Base-by-base conservation (phyloP, 2,113 vertebrate species). In the Silurus glanis region DNA sequence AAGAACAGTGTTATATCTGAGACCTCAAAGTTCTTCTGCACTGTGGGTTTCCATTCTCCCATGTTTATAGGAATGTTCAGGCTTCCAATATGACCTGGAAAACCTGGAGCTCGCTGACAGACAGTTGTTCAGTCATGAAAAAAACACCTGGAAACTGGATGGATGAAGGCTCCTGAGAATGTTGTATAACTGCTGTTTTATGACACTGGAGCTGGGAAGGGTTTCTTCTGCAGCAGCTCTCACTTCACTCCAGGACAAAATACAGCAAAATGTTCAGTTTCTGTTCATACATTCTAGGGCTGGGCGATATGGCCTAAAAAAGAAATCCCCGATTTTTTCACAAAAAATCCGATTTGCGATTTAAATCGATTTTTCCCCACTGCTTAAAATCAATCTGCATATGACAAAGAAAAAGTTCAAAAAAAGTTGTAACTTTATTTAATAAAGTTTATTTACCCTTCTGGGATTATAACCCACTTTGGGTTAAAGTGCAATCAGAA, bases 1-100 rank as follows among this genome's bases (percentile, higher is more conserved):
- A 96, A 94, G 91, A 72, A 51, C 58, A 12, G 21, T n/a, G 9
- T 82, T 64, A 64, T n/a, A n/a, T 64, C 25, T n/a, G 59, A 55
- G 74, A 2, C 7, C 75, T 79, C 3, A 4, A 9, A 17, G 75
- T 79, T 79, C n/a, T 25, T 79, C 53, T 49, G 45, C 9, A 76
- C 21, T 53, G 6, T 53, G 49, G 10, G 0, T 80, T 80, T 80
- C 51, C 78, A 45, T 80, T 28, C 19, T 45, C 2, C 55, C 19
- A 17, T 45, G 78, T 80, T 80, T 80, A 59, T 80, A 56, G 17
- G 56, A 80, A 56, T 17, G 25, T 56, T 78, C 75, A 78, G 75
- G n/a, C 14, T 56, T 78, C 53, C 51, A 78, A 19, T 53, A 56
- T 28, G 75, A 78, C 51, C 51, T 56, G 75, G 53, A 80, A 80